Conservation (phyloP, 2,113 vertebrate species). For the Scomber colias region DNA sequence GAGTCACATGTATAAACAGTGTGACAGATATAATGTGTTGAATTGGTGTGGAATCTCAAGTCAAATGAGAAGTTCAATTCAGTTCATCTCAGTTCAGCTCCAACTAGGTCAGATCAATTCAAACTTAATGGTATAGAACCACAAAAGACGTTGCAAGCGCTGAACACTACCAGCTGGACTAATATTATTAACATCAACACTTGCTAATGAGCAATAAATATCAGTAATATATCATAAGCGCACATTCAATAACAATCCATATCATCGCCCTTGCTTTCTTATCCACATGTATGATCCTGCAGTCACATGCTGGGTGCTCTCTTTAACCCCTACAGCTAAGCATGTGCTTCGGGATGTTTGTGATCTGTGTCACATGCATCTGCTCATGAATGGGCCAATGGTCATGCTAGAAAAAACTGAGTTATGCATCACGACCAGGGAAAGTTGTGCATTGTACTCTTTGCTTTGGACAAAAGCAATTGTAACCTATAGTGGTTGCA, state of each 20-base stretch:
- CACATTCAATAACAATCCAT: not conserved
- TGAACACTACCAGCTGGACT: too few relatives aligned
- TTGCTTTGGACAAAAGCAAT: too few relatives aligned
- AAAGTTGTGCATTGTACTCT: too few relatives aligned
- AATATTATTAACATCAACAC: not conserved
- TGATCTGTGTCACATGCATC: slow-evolving; percentile 63
- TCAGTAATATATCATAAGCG: not conserved
- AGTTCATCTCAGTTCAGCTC: not conserved
- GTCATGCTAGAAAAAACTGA: slow-evolving; percentile 26
- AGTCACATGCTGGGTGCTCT: slow-evolving; percentile 58
- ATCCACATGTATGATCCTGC: slow-evolving; percentile 6
- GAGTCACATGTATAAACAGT: too few relatives aligned
- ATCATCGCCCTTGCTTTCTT: not conserved
- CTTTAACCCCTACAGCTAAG: slow-evolving; percentile 45
- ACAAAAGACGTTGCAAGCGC: not conserved
- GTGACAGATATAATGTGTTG: too few relatives aligned
- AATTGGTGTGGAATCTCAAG: not conserved
- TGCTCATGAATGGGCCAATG: slow-evolving; percentile 44
- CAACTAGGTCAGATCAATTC: not conserved
- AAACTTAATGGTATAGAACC: not conserved
- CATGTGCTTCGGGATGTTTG: slow-evolving; percentile 47
- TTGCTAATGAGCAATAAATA: not conserved
- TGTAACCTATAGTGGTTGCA: not conserved
- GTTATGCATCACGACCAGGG: not conserved
- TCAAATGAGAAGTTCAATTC: not conserved